Base-by-base conservation (phyloP, 2,797 vertebrate genomes). In the Melanotaenia trifasciata region DNA sequence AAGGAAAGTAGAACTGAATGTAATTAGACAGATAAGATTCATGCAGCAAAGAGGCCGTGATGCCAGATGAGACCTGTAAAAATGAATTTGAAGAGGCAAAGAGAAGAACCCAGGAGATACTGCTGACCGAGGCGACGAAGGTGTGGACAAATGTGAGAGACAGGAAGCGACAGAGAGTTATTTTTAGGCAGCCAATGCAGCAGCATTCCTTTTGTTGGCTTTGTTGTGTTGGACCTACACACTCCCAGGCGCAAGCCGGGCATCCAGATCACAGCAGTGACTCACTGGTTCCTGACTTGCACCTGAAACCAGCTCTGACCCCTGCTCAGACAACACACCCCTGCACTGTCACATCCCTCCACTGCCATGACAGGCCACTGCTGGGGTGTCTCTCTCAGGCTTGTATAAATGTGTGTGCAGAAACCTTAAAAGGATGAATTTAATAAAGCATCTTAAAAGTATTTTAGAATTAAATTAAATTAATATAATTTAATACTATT, bases 161-260 rank as follows among this genome's bases (percentile, higher is more conserved):
- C 56, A 64, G 69, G 72, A 80, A 66, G 75, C 0, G 61, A 87
- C 71, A 70, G 47, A 64, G 30, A 67, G 65, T 80, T 91, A 90
- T 88, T 90, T 90, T 84, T 89, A 90, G 77, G 38, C 32, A 58
- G 59, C 33, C 65, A 36, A 10, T 62, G 60, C 33, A 70, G 50
- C 63, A 47, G 70, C 40, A 58, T 62, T 73, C 30, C 53, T 67
- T 76, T 73, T 75, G 63, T 50, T 72, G 71, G 38, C 71, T 45
- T 43, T 28, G 47, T 60, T 72, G 51, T 18, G 70, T 43, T 47
- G 62, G 61, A n/a, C 20, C 36, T 12, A 38, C 60, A 58, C 67
- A 38, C 70, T 73, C 53, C 43, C 7, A 64, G 69, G 43, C 58
- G 58, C 74, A 72, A n/a, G 43, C 66, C 28, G 26, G 68, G 30